Evolutionary conservation across 2,888 invertebrate species (phyloP), one percentile per base, ranked within the genome.

Genomic region (Gryllus longicercus): DNA sequence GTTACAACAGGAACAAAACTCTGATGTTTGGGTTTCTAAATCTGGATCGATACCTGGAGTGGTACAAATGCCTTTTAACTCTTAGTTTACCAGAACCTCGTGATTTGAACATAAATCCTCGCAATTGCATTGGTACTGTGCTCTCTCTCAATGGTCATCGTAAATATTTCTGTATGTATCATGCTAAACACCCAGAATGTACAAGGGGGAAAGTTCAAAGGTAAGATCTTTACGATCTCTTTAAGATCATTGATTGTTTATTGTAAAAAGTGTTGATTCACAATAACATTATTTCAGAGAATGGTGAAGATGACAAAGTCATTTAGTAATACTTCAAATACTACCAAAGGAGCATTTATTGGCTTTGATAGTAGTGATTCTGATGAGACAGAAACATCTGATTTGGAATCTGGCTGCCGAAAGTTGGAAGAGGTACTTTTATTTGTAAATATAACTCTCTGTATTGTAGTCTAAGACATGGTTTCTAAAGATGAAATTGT

Each of bases 131-230:
- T 76, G 99, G 99, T 80, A 97, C 97, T 8, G 98, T 99, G 81
- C 89, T 99, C 77, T 95, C 98, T 2, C 89, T 99, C 83, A 99
- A 99, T 88, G 98, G 99, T 49, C 96, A 97, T 88, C 91, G 98
- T 83, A 96, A 97, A 88, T 98, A 99, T 90, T 99, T 97, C 89
- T 98, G 97, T 87, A 97, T 99, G 90, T 99, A 98, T 89, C 99
- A 99, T 89, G 96, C 96, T 81, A 97, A 96, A 88, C 97, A 97
- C 88, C 95, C 95, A 1, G 96, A 96, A 88, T 87, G 87, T 79
- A 90, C 91, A 81, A 88, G 87, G 84, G 89, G 90, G 83, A 91
- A 91, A 84, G 92, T 77, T 91, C 91, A 79, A 93, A 92, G 90
- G 93, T 92, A 86, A 83, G 83, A 38, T 18, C 2, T 23, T 79